These are phyloP conservation scores for Phrynocephalus forsythii DNA, from an alignment of 2,797 vertebrate genomes.

Conservation along the genomic window DNA sequence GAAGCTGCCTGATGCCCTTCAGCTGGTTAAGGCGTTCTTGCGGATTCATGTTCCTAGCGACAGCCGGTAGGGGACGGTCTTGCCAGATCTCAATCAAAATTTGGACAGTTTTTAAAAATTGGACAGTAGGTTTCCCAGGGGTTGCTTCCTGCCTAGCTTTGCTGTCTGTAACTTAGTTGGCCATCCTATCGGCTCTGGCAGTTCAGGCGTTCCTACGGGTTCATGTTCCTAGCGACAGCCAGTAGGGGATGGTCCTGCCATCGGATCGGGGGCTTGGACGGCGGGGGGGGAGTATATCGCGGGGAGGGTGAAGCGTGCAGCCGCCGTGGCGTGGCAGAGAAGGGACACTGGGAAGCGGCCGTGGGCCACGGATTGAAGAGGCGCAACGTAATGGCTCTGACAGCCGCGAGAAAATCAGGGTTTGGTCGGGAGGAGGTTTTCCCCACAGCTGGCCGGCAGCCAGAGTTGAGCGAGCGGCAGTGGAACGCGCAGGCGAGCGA, in stretches of 20 bases:
- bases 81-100: too few species aligned
- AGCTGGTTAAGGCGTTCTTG: neutral
- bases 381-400: conserved; percentile 53
- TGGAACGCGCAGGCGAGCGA: conserved; percentile 18
- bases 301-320: neutral
- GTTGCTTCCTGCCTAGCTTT: too few species aligned
- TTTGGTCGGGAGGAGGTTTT: conserved; percentile 45
- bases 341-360: neutral
- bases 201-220: neutral
- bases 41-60: neutral
- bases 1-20: too few species aligned
- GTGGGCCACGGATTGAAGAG: conserved; percentile 31
- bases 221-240: neutral
- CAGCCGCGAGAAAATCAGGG: conserved; percentile 58
- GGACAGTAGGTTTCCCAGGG: too few species aligned
- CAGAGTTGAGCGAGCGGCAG: conserved; percentile 58
- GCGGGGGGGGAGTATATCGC: conserved; percentile 40
- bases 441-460: conserved; percentile 44
- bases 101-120: too few species aligned
- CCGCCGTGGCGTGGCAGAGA: neutral
- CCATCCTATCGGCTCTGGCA: neutral
- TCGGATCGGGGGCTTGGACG: neutral
- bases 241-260: neutral
- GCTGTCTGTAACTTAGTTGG: too few species aligned
- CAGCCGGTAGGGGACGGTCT: neutral